Evolutionary conservation across 2,113 vertebrate species (phyloP), one percentile per base, ranked within the genome.

Genomic region (Columbina picui): DNA sequence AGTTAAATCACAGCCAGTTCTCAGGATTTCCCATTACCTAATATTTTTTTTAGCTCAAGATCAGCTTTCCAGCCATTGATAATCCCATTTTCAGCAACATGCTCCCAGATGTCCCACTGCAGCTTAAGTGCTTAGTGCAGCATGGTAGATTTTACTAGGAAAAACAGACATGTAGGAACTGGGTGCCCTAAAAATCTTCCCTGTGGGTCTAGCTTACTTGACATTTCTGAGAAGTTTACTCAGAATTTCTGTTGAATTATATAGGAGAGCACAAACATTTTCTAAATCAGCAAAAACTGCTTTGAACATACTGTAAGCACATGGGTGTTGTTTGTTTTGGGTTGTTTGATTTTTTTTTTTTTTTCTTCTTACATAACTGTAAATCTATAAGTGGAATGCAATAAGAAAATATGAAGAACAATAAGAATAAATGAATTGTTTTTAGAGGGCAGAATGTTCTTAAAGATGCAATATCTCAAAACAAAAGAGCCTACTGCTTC

Each of bases 71-170:
- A 88, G 82, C 78, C 93, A 39, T 60, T 73, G 67, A 76, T 93
- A 94, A 93, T 90, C n/a, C 56, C 29, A 56, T 89, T 94, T 94
- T 90, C 74, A 85, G 78, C 74, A 91, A 17, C 45, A 17, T 53
- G 25, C 43, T 91, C 69, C 87, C 74, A 59, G 73, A 63, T 83
- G 70, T 83, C 67, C 47, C 10, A 25, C 45, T 85, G 61, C 36
- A 91, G 29, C 7, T 65, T 76, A 90, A 79, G 38, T 47, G 41
- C 47, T 89, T 89, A 81, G 49, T 75, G 61, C 29, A 71, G 14
- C 1, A 0, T 70, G 38, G 41, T 93, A 52, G 50, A 63, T 95
- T 91, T 89, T 84, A 13, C 55, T 82, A 32, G 21, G 69, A 15
- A 89, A 93, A 91, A 10, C 20, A 87, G 47, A 67, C 7, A 9